Evolutionary conservation across 1,140 invertebrate species (phyloP).

Genomic region (Chironomus striatipennis): DNA sequence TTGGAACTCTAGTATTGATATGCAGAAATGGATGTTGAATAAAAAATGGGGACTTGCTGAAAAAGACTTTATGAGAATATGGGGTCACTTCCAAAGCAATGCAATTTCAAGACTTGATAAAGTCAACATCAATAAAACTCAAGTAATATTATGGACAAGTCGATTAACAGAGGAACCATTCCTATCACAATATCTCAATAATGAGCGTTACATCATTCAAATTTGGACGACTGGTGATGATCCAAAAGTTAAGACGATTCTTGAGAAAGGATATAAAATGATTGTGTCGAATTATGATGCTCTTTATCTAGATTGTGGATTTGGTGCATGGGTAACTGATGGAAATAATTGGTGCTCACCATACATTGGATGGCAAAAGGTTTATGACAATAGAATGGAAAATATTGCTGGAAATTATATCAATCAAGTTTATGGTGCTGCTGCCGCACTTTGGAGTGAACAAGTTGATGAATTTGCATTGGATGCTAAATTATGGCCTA

Average conservation of each 20-base stretch:
- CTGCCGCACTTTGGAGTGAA: constrained; percentile 74
- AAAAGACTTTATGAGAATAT: constrained; percentile 59
- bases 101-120: constrained; percentile 53
- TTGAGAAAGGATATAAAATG: constrained; percentile 59
- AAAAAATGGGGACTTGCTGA: constrained; percentile 50
- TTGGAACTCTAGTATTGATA: constrained; percentile 62
- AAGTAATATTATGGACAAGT: constrained; percentile 74
- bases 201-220: constrained; percentile 67
- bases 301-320: constrained; percentile 76
- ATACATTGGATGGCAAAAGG: constrained; percentile 79
- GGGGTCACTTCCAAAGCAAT: constrained; percentile 64
- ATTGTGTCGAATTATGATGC: constrained; percentile 81
- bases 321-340: constrained; percentile 50
- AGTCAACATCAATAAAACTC: constrained; percentile 45
- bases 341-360: constrained; percentile 80
- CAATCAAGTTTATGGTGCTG: constrained; percentile 56
- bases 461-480: constrained; percentile 57
- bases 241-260: constrained; percentile 50
- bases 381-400: constrained; percentile 66
- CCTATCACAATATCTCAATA: constrained; percentile 57
- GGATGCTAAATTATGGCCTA: constrained; percentile 66
- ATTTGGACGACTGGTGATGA: constrained; percentile 64
- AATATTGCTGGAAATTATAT: constrained; percentile 46
- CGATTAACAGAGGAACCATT: constrained; percentile 58
- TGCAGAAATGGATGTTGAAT: constrained; percentile 60